Percentiles rank a stretch among this genome's conserved stretches.
Conservation (phyloP, 2,797 vertebrate species). For the Coccyzus lansbergi region DNA sequence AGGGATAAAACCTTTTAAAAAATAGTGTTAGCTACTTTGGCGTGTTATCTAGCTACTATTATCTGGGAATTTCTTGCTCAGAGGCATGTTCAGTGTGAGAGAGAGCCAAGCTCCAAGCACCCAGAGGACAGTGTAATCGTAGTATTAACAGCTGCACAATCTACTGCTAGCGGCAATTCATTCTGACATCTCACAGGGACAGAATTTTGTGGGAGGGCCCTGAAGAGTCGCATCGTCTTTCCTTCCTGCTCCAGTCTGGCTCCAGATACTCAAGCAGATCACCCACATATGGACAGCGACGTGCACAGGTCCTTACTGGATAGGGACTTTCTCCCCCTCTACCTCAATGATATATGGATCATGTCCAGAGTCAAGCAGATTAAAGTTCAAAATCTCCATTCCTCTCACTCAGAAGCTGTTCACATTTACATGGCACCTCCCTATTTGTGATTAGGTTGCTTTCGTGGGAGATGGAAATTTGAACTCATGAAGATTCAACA, state of each 20-base stretch:
- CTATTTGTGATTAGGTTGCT: background rate
- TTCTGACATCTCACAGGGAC: constrained; percentile 44
- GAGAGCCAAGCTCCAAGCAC: constrained; percentile 32
- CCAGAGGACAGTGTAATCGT: constrained; percentile 38
- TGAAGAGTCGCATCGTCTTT: background rate
- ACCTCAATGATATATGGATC: background rate
- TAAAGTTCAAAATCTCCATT: constrained; percentile 21
- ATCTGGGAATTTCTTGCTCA: constrained; percentile 62
- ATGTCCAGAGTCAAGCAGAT: background rate
- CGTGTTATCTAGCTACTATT: constrained; percentile 49
- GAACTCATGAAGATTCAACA: background rate
- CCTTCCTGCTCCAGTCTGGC: background rate
- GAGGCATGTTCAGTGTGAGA: constrained; percentile 42
- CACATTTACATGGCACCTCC: constrained; percentile 4
- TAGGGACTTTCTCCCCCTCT: background rate
- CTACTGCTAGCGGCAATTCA: background rate
- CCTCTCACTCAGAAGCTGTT: constrained; percentile 38
- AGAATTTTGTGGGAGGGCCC: constrained; percentile 36
- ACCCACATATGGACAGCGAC: background rate
- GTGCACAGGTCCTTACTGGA: background rate
- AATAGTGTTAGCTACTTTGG: constrained; percentile 47
- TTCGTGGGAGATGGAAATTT: constrained; percentile 13
- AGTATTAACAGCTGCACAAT: constrained; percentile 57
- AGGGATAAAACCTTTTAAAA: constrained; percentile 58
- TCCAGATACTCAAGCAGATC: background rate